phyloP scores from a whole-genome alignment of 2,797 vertebrate species.

The Eremophila alpestris region DNA sequence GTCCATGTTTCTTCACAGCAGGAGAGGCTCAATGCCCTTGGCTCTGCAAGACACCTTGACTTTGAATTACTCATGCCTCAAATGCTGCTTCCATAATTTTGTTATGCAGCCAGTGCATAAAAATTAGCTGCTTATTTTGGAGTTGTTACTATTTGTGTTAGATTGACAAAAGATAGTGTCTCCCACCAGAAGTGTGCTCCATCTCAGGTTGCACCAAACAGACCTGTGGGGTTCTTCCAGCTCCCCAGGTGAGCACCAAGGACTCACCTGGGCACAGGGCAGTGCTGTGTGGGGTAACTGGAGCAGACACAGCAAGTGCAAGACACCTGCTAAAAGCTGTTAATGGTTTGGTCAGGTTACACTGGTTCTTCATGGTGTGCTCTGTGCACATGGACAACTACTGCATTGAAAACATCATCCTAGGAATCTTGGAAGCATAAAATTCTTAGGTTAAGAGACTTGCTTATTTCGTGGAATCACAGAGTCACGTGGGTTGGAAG shows the following conservation, averaged over 20 bases:
- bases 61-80: background rate
- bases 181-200: background rate
- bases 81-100: background rate
- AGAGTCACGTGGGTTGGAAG: background rate
- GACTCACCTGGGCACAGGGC: background rate
- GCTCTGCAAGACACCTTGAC: background rate
- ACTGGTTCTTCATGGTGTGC: background rate
- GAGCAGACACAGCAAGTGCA: background rate
- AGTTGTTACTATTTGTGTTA: background rate
- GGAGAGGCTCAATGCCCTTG: background rate
- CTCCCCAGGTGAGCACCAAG: background rate
- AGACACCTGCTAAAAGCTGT: background rate
- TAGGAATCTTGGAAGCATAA: background rate
- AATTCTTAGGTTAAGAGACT: background rate
- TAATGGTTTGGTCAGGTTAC: background rate
- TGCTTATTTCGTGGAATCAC: background rate
- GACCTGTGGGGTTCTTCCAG: background rate
- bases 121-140: background rate
- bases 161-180: background rate
- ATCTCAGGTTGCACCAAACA: background rate
- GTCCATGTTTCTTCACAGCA: background rate
- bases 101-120: background rate
- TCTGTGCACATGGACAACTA: background rate
- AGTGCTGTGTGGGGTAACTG: fast-evolving
- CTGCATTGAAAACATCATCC: background rate